Evolutionary conservation across 2,797 vertebrate species (phyloP).

Genomic region (Lithobates sylvaticus): DNA sequence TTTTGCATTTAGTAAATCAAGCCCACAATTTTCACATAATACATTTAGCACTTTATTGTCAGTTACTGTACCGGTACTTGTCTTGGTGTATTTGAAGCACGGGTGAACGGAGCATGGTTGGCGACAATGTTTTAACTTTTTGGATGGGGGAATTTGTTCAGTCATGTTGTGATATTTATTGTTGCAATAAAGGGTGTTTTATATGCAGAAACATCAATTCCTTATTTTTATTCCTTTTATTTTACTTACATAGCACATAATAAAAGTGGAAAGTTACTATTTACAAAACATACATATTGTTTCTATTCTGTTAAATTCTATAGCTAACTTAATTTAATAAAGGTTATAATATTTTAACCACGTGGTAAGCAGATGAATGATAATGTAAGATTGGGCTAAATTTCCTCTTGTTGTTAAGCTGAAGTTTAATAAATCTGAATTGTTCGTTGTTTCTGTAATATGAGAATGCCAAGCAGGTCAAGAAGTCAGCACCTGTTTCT

Average conservation of each 20-base stretch:
- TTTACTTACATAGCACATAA: neutral
- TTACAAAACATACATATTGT: constrained; percentile 1
- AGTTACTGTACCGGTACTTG: no score
- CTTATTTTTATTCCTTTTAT: neutral
- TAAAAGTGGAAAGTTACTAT: neutral
- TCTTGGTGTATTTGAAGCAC: no score
- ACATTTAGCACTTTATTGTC: no score
- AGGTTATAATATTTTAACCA: neutral
- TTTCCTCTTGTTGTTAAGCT: constrained; percentile 23
- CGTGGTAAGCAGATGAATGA: constrained; percentile 8
- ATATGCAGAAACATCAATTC: no score
- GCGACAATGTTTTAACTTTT: no score
- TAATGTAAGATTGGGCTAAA: constrained; percentile 26
- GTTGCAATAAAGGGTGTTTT: no score
- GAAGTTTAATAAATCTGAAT: neutral
- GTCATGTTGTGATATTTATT: no score
- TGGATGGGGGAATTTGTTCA: no score
- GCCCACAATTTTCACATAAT: no score
- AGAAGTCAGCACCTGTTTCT: constrained; percentile 6
- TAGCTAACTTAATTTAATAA: constrained; percentile 28
- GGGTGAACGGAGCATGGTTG: no score
- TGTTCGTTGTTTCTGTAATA: neutral
- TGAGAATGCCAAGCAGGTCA: neutral
- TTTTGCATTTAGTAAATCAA: no score
- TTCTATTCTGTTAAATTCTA: constrained; percentile 8